Conservation (phyloP, 2,113 vertebrate species). For the Centropus bengalensis region DNA sequence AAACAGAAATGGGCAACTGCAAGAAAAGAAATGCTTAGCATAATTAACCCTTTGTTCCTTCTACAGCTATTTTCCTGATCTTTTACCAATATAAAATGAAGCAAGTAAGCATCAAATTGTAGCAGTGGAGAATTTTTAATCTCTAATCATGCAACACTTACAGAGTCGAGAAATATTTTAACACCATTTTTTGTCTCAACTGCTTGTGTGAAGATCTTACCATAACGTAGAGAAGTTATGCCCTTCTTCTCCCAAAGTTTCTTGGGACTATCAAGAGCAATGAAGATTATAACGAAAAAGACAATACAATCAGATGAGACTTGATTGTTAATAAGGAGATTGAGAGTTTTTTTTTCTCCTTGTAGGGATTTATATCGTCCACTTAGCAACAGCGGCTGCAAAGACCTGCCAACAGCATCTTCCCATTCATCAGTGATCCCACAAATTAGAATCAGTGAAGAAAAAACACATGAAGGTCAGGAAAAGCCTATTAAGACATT, state of each 20-base stretch:
- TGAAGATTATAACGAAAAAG: not conserved
- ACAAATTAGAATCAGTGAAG: not conserved
- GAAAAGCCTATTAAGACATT: conserved; percentile 32
- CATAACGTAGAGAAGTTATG: not conserved
- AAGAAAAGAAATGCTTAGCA: not conserved
- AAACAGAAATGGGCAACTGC: not conserved
- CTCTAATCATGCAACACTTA: not conserved
- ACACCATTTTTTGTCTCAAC: not conserved
- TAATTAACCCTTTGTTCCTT: not conserved
- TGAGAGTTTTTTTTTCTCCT: not conserved
- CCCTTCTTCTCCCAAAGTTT: not conserved
- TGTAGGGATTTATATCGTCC: not conserved
- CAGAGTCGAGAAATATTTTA: not conserved
- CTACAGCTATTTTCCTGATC: not conserved
- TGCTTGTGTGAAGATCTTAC: not conserved
- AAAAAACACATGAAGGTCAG: not conserved
- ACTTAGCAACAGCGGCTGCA: not conserved
- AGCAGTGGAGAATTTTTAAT: not conserved
- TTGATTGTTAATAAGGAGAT: not conserved
- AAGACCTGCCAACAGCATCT: conserved; percentile 1
- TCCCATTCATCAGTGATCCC: not conserved
- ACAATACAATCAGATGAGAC: not conserved
- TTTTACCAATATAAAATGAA: not conserved
- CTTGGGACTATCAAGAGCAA: not conserved
- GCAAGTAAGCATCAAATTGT: not conserved